Evolutionary conservation across 2,113 vertebrate genomes (phyloP), one percentile per base, ranked within the genome.

Genomic region (Sphyrna mokarran): DNA sequence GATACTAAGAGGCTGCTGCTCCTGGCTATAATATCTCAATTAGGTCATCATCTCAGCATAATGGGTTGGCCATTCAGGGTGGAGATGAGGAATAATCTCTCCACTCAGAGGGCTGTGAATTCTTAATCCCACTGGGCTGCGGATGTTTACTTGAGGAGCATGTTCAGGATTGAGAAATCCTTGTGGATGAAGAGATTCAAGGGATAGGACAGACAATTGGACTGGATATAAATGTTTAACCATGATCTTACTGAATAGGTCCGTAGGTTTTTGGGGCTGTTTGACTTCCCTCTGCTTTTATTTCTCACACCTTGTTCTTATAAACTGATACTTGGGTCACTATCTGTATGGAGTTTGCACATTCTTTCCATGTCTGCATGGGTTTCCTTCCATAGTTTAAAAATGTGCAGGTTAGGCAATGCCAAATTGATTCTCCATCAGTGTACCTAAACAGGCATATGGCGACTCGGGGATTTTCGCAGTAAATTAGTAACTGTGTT

Each of bases 101-200:
- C 54, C 85, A 87, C 43, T 54, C 85, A 87, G 20, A 80, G n/a
- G n/a, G 78, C 40, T 48, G 85, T 87, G 85, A 87, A 87, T 87
- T 87, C 2, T 54, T 48, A 29, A 26, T 8, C 10, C 10, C 86
- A 89, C 23, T 10, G 9, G 48, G 29, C 48, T 33, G 26, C 13
- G 22, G 54, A 54, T 29, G 54, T 11, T 91, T 10, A 61, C 11
- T 1, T n/a, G 10, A 5, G 63, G 29, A 91, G 87, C 5, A 91
- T 33, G n/a, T n/a, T 16, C 87, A 91, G n/a, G 11, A 20, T 26
- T 5, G 87, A n/a, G 87, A 29, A 4, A 61, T 63, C 29, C 29
- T 63, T 90, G 54, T 26, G 58, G 54, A 91, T 1, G 0, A 5
- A 63, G 89, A 13, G n/a, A 14, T 20, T 91, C 16, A 66, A 37